Evolutionary conservation across 2,113 vertebrate species (phyloP).

Genomic region (Anoura caudifer): DNA sequence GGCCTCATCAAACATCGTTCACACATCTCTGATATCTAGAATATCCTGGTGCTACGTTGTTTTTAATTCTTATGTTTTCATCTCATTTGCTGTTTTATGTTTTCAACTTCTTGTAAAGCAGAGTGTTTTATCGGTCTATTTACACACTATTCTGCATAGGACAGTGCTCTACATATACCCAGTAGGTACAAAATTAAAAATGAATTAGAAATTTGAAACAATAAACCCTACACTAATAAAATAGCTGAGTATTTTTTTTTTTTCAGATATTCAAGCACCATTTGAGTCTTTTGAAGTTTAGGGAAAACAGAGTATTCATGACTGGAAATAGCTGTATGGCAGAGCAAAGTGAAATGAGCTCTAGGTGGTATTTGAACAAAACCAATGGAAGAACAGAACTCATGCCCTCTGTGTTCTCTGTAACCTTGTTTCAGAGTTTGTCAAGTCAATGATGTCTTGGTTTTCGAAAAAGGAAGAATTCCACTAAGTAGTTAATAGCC

Average conservation of each 20-base stretch:
- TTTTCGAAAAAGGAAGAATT: slow-evolving; percentile 15
- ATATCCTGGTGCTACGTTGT: not conserved
- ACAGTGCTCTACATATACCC: not conserved
- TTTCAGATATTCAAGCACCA: not conserved
- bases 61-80: not conserved
- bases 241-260: not conserved
- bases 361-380: not conserved
- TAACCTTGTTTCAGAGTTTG: not conserved
- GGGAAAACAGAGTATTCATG: not conserved
- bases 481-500: not conserved
- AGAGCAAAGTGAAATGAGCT: not conserved
- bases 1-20: not conserved
- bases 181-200: not conserved
- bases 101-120: not conserved
- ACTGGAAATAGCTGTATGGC: not conserved
- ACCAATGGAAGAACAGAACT: not conserved
- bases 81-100: not conserved
- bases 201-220: not conserved
- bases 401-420: not conserved
- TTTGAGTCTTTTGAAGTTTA: not conserved
- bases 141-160: not conserved
- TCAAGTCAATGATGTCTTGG: not conserved
- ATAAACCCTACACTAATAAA: not conserved
- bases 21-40: not conserved
- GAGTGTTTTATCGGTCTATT: not conserved